Evolutionary conservation across 2,888 invertebrate genomes (phyloP), one percentile per base, ranked within the genome.

Genomic region (Drosophila fungiperda): DNA sequence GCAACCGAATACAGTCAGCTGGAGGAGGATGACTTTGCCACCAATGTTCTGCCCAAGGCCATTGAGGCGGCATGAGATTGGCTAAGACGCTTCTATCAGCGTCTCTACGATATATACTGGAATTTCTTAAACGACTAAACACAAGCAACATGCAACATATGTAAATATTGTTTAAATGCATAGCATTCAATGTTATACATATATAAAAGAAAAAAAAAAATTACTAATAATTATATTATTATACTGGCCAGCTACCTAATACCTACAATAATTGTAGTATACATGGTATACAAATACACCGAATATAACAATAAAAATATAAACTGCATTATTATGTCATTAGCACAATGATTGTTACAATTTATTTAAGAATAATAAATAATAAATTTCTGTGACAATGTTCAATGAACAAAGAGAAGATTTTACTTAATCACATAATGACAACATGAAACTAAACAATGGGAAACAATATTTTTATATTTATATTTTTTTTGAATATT

Each of bases 51-150:
- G 38, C 78, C 84, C 4, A 74, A 89, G 71, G 67, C 80, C 36
- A 70, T 88, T 20, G 71, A 78, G 7, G 66, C 62, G 33, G 91
- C 82, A 73, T 91, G 91, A 92, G 83, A 82, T 29, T 90, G 90
- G 80, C 65, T 91, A 8, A 58, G 70, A 75, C 91, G 89, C 84
- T 78, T 91, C 58, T 76, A 89, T 50, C 69, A 84, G 78, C 90
- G 90, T 81, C 81, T 92, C 48, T 65, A 73, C 42, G 87, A 87
- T 35, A 73, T 90, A 35, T 78, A 90, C 52, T 71, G 77, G 66
- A 78, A 82, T 64, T 81, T 91, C 42, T 48, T 83, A 6, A 79
- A 76, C 12, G 76, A 71, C 4, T 38, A 38, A n/a, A 55, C 45
- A 4, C 23, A 36, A 26, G 0, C 29, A 36, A 15, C 45, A 8